Evolutionary conservation across 2,113 vertebrate species (phyloP).

Genomic region (Misgurnus mizolepis): DNA sequence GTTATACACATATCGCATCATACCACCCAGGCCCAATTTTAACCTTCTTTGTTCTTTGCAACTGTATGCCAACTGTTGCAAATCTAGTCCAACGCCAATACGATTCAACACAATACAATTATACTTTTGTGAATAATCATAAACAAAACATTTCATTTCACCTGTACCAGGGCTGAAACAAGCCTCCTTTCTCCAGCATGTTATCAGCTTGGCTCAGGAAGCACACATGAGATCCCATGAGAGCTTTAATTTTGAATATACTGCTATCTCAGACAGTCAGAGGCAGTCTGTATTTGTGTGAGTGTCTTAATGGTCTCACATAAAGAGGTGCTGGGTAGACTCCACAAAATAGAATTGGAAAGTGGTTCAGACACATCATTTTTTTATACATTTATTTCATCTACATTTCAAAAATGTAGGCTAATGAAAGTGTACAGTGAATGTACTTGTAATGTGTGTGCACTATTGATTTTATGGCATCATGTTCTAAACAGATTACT

Average conservation of each 20-base stretch:
- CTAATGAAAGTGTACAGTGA: neutral
- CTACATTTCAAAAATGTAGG: neutral
- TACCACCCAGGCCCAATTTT: too few relatives aligned
- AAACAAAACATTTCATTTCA: neutral
- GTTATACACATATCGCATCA: too few relatives aligned
- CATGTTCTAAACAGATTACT: neutral
- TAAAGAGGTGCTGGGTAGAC: neutral
- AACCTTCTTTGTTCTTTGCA: neutral
- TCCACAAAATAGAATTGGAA: neutral
- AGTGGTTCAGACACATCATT: neutral
- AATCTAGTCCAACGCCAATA: neutral
- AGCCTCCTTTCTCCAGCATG: neutral
- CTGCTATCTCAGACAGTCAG: constrained; percentile 38
- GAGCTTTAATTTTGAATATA: neutral
- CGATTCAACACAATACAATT: neutral
- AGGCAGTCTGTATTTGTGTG: constrained; percentile 30
- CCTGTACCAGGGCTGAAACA: neutral
- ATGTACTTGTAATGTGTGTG: neutral
- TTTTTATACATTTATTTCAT: neutral
- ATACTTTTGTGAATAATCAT: neutral
- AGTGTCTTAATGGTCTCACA: neutral
- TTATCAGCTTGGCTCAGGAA: constrained; percentile 9
- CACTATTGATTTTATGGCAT: neutral
- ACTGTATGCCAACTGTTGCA: neutral
- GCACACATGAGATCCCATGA: neutral